Evolutionary conservation across 2,113 vertebrate species (phyloP).

Genomic region (Thymallus thymallus): DNA sequence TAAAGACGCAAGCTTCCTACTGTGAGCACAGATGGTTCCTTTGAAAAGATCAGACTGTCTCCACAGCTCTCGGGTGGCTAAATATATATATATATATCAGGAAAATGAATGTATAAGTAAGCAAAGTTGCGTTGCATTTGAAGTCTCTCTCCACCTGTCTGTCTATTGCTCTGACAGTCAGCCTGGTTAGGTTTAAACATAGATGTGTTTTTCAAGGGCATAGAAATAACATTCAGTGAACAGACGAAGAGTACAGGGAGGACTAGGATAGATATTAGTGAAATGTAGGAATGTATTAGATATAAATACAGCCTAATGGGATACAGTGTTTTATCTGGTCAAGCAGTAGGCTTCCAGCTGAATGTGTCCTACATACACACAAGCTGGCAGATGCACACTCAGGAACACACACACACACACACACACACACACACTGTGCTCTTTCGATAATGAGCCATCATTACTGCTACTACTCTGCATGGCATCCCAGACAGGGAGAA

Average conservation of each 20-base stretch:
- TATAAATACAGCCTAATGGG: not conserved
- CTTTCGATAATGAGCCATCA: not conserved
- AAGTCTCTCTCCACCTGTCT: constrained; percentile 2
- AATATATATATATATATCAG: constrained; percentile 4
- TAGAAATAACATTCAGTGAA: not conserved
- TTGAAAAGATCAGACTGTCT: constrained; percentile 15
- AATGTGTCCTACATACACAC: constrained; percentile 2
- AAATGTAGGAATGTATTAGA: not conserved
- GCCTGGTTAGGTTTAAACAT: not conserved
- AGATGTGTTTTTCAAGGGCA: not conserved
- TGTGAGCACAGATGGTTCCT: constrained; percentile 16
- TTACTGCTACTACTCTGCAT: not conserved
- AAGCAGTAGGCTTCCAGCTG: not conserved
- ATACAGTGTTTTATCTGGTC: not conserved
- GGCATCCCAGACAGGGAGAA: not conserved
- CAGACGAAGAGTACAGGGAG: not conserved
- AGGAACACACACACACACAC: not conserved
- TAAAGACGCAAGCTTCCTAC: constrained; percentile 18
- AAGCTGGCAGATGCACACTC: not conserved
- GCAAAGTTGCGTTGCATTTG: constrained; percentile 2
- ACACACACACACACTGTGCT: not conserved
- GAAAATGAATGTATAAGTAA: not conserved
- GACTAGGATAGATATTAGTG: not conserved
- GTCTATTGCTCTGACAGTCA: not conserved
- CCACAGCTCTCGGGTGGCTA: constrained; percentile 3